A percentile compares a stretch with the other conserved stretches of the same genome.
Conservation (phyloP, 2,113 vertebrate genomes). For the Hyla sarda region DNA sequence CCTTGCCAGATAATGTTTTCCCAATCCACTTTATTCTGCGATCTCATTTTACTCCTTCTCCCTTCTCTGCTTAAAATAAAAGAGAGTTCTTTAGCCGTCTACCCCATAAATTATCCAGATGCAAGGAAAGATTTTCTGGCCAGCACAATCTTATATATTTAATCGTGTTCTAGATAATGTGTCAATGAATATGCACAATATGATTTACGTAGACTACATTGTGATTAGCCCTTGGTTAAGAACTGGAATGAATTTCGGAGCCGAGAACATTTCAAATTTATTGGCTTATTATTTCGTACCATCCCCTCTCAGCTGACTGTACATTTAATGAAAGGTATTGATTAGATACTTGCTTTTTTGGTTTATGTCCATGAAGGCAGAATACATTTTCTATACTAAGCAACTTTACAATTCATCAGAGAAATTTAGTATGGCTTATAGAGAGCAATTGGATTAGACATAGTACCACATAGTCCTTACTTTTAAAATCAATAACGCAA, state of each 20-base stretch:
- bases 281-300: conserved; percentile 53
- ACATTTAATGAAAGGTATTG: conserved; percentile 57
- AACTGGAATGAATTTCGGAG: conserved; percentile 33
- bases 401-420: conserved; percentile 36
- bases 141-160: conserved; percentile 22
- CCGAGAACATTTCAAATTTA: conserved; percentile 45
- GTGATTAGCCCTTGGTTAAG: conserved; percentile 42
- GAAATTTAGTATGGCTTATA: conserved; percentile 50
- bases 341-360: conserved; percentile 48
- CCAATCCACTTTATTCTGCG: not conserved
- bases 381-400: conserved; percentile 54
- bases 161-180: conserved; percentile 53
- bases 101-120: conserved; percentile 52
- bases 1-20: no score
- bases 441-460: conserved; percentile 36
- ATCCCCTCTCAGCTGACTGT: conserved; percentile 40
- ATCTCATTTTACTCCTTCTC: not conserved
- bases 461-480: conserved; percentile 48
- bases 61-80: conserved; percentile 4
- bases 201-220: conserved; percentile 32
- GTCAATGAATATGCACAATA: conserved; percentile 47
- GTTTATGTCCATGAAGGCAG: conserved; percentile 39
- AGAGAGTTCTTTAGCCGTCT: conserved; percentile 21
- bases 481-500: conserved; percentile 58
- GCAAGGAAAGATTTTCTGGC: conserved; percentile 27